These are phyloP conservation scores for Paraescarpia echinospica DNA, from an alignment of 1,140 invertebrate genomes.

Conservation along the genomic window DNA sequence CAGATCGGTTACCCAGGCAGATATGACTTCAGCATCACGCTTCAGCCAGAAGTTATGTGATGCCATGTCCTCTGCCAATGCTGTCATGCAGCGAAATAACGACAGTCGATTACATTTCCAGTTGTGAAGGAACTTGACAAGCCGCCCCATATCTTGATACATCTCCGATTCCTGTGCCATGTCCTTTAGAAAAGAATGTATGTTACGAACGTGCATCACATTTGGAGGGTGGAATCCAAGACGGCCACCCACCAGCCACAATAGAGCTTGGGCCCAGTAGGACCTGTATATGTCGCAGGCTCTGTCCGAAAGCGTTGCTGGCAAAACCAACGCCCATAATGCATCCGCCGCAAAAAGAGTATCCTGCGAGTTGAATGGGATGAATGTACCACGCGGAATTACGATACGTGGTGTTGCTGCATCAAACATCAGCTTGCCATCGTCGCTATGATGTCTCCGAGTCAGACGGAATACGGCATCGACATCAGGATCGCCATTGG, in stretches of 20 bases:
- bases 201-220: slow-evolving; percentile 37
- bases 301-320: slow-evolving; percentile 45
- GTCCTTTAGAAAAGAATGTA: slow-evolving; percentile 40
- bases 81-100: slow-evolving; percentile 36
- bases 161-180: slow-evolving; percentile 36
- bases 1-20: slow-evolving; percentile 39
- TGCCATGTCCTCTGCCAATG: slow-evolving; percentile 32
- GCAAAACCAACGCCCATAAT: slow-evolving; percentile 50
- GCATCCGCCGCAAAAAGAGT: slow-evolving; percentile 42
- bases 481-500: slow-evolving; percentile 54
- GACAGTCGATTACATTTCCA: slow-evolving; percentile 36
- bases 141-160: slow-evolving; percentile 36
- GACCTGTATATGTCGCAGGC: slow-evolving; percentile 50
- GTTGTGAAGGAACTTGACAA: slow-evolving; percentile 34
- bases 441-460: slow-evolving; percentile 30
- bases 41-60: slow-evolving; percentile 32
- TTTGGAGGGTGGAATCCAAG: slow-evolving; percentile 42
- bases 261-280: slow-evolving; percentile 47
- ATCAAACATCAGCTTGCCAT: slow-evolving; percentile 40
- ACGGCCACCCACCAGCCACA: slow-evolving; percentile 41
- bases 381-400: slow-evolving; percentile 39
- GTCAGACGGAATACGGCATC: slow-evolving; percentile 51
- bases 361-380: slow-evolving; percentile 51
- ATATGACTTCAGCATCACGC: slow-evolving; percentile 31
- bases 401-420: slow-evolving; percentile 34